Evolutionary conservation across 2,113 vertebrate genomes (phyloP).

Genomic region (Plestiodon gilberti): DNA sequence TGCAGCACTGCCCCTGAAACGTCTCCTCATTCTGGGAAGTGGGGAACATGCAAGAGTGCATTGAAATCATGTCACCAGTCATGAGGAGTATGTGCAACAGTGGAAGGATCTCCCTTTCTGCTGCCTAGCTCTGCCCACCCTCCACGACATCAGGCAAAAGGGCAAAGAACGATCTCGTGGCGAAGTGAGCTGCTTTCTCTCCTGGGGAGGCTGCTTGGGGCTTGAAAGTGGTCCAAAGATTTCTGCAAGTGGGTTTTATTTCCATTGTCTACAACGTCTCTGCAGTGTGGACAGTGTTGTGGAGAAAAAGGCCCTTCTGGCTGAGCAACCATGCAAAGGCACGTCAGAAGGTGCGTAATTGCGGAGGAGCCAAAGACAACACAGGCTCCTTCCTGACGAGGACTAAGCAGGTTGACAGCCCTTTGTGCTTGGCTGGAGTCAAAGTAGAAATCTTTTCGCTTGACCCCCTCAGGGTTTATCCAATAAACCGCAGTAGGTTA

Average conservation of each 20-base stretch:
- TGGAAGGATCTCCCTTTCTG: neutral
- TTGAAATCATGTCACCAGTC: no score
- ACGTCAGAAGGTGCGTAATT: conserved; percentile 47
- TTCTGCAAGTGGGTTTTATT: conserved; percentile 47
- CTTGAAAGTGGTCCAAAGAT: conserved; percentile 24
- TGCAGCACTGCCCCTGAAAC: no score
- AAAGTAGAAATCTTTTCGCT: conserved; percentile 17
- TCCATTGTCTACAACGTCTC: conserved; percentile 11
- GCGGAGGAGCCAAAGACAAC: conserved; percentile 10
- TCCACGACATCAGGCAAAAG: neutral
- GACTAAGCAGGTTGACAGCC: conserved; percentile 3
- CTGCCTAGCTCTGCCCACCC: neutral
- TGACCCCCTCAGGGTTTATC: neutral
- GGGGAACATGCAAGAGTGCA: neutral
- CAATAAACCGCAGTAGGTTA: neutral
- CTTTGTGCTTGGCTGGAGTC: neutral
- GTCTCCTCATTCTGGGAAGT: neutral
- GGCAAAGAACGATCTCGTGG: fast-evolving
- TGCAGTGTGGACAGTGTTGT: neutral
- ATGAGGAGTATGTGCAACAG: neutral
- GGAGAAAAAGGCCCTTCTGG: conserved; percentile 42
- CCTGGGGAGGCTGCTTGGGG: neutral
- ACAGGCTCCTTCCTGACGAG: neutral
- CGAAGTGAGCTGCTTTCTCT: conserved; percentile 47
- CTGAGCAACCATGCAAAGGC: conserved; percentile 22